These are phyloP conservation scores for Haliclona indistincta DNA, from an alignment of 37 sponge, comb jelly and placozoan species.

Conservation along the genomic window DNA sequence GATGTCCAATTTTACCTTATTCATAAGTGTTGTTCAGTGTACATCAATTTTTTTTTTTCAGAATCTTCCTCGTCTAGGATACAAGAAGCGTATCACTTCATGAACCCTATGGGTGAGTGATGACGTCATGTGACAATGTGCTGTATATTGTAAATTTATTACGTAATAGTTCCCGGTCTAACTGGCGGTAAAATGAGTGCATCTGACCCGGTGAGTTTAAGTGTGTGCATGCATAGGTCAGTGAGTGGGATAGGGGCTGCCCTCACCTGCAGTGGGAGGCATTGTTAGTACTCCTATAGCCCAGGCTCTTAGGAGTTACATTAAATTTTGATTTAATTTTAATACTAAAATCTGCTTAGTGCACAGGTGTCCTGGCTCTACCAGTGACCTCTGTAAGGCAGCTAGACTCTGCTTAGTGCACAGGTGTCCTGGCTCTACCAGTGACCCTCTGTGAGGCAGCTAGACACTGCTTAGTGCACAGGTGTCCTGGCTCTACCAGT, in stretches of 20 bases:
- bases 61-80: constrained; percentile 88
- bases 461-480: no score
- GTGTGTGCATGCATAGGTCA: neutral
- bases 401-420: no score
- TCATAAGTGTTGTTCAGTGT: neutral
- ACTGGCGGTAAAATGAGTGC: constrained; percentile 97
- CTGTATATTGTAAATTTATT: neutral
- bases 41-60: constrained; percentile 8
- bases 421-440: no score
- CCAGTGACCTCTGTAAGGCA: no score
- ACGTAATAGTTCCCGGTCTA: constrained; percentile 85
- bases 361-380: no score
- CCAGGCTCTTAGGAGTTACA: neutral
- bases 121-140: no score
- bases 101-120: constrained; percentile 94
- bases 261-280: no score
- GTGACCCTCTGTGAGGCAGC: no score
- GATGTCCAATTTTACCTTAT: neutral
- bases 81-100: constrained; percentile 89
- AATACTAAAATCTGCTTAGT: no score
- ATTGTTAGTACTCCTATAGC: constrained; percentile 5
- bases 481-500: no score
- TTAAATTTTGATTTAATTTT: neutral
- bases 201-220: constrained; percentile 69
- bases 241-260: neutral